Base-by-base conservation (phyloP, 1,140 invertebrate species). In the Penaeus chinensis region DNA sequence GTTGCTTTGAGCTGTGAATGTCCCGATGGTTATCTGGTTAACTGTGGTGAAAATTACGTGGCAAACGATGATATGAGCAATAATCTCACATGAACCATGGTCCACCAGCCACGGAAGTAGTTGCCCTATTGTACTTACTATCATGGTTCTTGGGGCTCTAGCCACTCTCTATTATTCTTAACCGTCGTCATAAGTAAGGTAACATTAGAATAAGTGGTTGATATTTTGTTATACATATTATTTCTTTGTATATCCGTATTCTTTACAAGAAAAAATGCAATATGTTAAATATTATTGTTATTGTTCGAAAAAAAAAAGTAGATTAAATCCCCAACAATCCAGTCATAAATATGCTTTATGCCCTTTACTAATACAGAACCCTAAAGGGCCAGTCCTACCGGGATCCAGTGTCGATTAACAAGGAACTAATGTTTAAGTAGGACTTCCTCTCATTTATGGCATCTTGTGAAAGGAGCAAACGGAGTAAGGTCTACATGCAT, bases 381-480 rank as follows among this genome's bases (percentile, higher is more conserved):
- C 71, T 90, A 83, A 89, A 89, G 54, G 90, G 90, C 11, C 80
- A 86, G 88, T 85, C 2, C 88, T 89, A 65, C 88, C 88, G 42
- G 90, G 90, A 62, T 90, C 96, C 42, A 96, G 97, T 92, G 98
- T 96, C 91, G 97, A n/a, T 98, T 98, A 97, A 66, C 96, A 97
- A 92, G 97, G 97, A 79, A 97, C 96, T 54, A 98, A 98, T 92
- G 97, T 98, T 54, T 97, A 98, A 92, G 98, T 98, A 93, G 95
- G 95, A 85, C 93, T 94, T 61, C 93, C 94, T n/a, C 69, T 93
- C 93, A 27, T 95, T 95, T 90, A 93, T 93, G 76, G 93, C 92
- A 62, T 93, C 93, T 85, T 92, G 92, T 19, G 91, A n/a, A 92
- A 61, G 81, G 78, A 77, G 90, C 81, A 54, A 91, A 89, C 82